Evolutionary conservation across 2,888 invertebrate species (phyloP).

Genomic region (Sturmia bella): DNA sequence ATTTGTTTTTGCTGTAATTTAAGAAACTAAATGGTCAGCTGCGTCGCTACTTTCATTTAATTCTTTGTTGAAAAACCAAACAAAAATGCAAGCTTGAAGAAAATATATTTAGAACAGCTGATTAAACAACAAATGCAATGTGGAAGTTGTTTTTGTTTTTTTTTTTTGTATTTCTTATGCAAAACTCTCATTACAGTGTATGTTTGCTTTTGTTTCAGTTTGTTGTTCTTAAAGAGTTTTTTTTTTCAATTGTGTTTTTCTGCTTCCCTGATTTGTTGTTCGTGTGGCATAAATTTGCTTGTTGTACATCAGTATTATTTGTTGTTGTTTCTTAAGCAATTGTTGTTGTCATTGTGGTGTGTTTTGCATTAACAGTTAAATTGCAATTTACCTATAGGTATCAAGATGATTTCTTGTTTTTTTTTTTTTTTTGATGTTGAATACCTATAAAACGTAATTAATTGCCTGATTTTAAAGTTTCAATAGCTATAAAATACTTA

Average conservation of each 20-base stretch:
- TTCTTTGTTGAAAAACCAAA: neutral
- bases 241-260: constrained; percentile 1
- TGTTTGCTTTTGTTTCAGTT: constrained; percentile 35
- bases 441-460: no score
- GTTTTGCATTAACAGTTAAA: constrained; percentile 61
- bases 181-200: neutral
- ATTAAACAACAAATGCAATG: constrained; percentile 43
- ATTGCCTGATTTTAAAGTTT: no score
- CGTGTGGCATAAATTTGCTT: neutral
- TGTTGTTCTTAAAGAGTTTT: neutral
- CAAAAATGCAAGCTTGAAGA: neutral
- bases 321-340: constrained; percentile 17
- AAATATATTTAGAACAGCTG: constrained; percentile 63
- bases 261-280: neutral
- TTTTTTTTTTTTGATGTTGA: neutral
- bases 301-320: neutral
- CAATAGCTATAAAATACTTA: no score
- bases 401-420: neutral
- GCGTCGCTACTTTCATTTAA: neutral
- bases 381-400: constrained; percentile 34
- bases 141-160: constrained; percentile 29
- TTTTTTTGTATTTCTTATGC: constrained; percentile 18
- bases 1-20: neutral
- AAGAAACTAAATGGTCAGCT: constrained; percentile 18
- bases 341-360: constrained; percentile 28